Evolutionary conservation across 2,888 invertebrate genomes (phyloP).

Genomic region (Leucophora obtusa): DNA sequence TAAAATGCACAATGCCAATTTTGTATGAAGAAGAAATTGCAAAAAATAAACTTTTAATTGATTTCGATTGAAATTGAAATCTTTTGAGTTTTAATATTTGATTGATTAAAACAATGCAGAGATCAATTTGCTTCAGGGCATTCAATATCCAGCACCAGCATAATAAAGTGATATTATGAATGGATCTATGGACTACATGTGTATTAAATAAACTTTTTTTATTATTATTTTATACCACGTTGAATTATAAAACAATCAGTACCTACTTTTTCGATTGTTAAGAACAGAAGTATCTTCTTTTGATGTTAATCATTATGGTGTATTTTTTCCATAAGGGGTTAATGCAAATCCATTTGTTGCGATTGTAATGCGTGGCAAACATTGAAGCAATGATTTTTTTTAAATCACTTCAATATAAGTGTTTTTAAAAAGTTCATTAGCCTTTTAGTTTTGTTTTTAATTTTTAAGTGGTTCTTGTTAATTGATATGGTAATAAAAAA

Average conservation of each 20-base stretch:
- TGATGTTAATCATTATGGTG: background rate
- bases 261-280: too few species aligned
- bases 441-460: slow-evolving; percentile 14
- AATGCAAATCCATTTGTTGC: slow-evolving; percentile 37
- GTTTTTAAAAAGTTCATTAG: slow-evolving; percentile 24
- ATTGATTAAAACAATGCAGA: slow-evolving; percentile 48
- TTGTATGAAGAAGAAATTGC: background rate
- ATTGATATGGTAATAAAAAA: slow-evolving; percentile 20
- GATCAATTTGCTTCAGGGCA: slow-evolving; percentile 24
- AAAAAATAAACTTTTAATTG: slow-evolving; percentile 40
- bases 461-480: slow-evolving; percentile 20
- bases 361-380: slow-evolving; percentile 5
- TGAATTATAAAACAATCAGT: too few species aligned
- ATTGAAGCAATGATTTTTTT: slow-evolving; percentile 14
- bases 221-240: background rate
- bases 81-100: slow-evolving; percentile 28
- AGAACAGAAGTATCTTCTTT: background rate
- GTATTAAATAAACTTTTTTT: background rate
- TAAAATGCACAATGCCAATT: slow-evolving; percentile 61
- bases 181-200: background rate
- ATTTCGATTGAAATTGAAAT: slow-evolving; percentile 52
- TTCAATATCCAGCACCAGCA: background rate
- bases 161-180: background rate
- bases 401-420: slow-evolving; percentile 16
- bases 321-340: slow-evolving; percentile 4